phyloP scores from a whole-genome alignment of 2,113 vertebrate genomes.

The Miniopterus natalensis region DNA sequence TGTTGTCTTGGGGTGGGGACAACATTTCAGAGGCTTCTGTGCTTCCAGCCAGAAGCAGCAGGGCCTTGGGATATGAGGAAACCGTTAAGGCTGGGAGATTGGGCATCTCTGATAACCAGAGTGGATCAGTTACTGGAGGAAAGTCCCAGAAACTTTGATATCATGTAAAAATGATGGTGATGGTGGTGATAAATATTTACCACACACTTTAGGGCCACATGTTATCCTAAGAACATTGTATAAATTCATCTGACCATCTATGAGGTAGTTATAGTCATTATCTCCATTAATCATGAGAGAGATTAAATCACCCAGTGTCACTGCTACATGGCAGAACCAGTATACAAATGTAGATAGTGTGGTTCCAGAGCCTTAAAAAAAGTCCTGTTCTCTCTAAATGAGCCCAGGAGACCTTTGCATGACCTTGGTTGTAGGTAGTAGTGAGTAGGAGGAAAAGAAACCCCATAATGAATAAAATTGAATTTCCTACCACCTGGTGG shows the following conservation, averaged over 20 bases:
- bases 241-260: background rate
- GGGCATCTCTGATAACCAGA: background rate
- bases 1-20: background rate
- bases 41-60: background rate
- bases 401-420: background rate
- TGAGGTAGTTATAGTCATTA: background rate
- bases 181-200: background rate
- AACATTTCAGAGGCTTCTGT: background rate
- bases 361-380: background rate
- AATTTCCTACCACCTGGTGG: background rate
- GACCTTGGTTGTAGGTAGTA: background rate
- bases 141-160: background rate
- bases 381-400: background rate
- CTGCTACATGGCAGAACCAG: background rate
- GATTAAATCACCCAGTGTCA: background rate
- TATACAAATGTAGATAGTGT: background rate
- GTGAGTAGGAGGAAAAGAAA: conserved; percentile 20
- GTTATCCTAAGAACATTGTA: conserved; percentile 24
- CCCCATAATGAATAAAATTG: background rate
- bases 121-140: background rate
- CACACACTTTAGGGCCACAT: background rate
- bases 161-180: background rate
- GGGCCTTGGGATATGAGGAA: background rate
- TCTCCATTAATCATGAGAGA: background rate
- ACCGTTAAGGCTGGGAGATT: background rate